Evolutionary conservation across 2,888 invertebrate genomes (phyloP), one percentile per base, ranked within the genome.

Genomic region (Caenorhabditis parvicauda): DNA sequence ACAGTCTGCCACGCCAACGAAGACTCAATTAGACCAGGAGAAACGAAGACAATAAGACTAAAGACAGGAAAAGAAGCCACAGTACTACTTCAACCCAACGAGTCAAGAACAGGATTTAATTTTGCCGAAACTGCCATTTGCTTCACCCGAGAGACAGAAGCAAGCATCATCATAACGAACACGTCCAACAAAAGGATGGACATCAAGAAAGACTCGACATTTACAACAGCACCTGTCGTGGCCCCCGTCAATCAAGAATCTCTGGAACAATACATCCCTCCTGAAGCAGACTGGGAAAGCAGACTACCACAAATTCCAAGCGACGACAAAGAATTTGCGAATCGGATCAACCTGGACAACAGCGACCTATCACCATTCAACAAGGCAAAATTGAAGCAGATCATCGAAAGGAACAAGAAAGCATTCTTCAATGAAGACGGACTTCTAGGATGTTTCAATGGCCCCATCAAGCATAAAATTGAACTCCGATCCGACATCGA

Each of bases 401-500:
- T 52, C n/a, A 44, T 52, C 28, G 29, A 42, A n/a, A 21, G 22
- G 7, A 29, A 47, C 28, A 25, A 27, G 5, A 21, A 49, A 1
- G 64, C 57, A 6, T 64, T 64, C 43, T 39, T 57, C 19, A 47
- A 44, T 7, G 35, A 27, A n/a, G 59, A 60, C 22, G 56, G 60
- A 29, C 22, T 17, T 7, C 24, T 60, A 2, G 64, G 64, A 22
- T 17, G 38, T 12, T 64, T 46, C 48, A 46, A 14, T 2, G 63
- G 63, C 27, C 27, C 41, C 3, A 41, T 54, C 38, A 35, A 38
- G n/a, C 63, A 63, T 25, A 3, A 19, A n/a, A 55, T 63, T 29
- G 37, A 39, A 2, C 24, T 63, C 21, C 28, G 25, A 4, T 39
- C 39, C 6, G 35, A 25, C 12, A 17, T 3, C 5, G 19, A 21